phyloP scores from a whole-genome alignment of 2,797 vertebrate species.

The Chelmon rostratus region DNA sequence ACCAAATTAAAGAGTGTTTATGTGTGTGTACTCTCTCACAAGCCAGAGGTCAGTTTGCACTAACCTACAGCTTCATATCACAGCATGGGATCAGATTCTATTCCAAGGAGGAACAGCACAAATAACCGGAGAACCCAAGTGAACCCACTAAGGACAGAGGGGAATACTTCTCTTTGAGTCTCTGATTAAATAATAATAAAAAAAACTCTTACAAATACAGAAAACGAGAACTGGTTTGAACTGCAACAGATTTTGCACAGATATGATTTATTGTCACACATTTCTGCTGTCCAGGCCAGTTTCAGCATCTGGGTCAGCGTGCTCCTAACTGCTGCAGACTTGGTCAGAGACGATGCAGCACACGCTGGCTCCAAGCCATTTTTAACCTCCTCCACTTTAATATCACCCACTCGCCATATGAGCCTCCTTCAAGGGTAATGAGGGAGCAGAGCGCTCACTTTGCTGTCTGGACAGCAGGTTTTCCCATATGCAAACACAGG shows the following conservation, averaged over 20 bases:
- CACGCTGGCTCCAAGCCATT: constrained; percentile 58
- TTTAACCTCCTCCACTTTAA: constrained; percentile 71
- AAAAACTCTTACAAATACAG: constrained; percentile 3
- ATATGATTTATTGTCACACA: background rate
- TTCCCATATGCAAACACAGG: constrained; percentile 53
- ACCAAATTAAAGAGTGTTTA: constrained; percentile 23
- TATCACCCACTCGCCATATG: constrained; percentile 80
- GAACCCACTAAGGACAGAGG: background rate
- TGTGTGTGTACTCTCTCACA: constrained; percentile 13
- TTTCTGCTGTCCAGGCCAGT: background rate
- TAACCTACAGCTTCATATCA: constrained; percentile 24
- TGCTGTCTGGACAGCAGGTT: constrained; percentile 80
- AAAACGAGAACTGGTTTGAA: constrained; percentile 7
- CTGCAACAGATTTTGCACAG: background rate
- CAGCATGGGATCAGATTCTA: constrained; percentile 16
- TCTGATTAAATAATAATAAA: background rate
- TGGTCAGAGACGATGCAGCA: constrained; percentile 27
- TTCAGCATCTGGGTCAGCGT: constrained; percentile 36
- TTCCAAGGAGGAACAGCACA: constrained; percentile 33
- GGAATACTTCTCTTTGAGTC: constrained; percentile 15
- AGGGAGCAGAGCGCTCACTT: constrained; percentile 72
- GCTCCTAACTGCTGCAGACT: constrained; percentile 21
- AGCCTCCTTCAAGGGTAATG: constrained; percentile 72
- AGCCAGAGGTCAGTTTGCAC: constrained; percentile 16
- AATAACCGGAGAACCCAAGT: constrained; percentile 35